Evolutionary conservation across 2,113 vertebrate species (phyloP).

Genomic region (Formicarius rufipectus): DNA sequence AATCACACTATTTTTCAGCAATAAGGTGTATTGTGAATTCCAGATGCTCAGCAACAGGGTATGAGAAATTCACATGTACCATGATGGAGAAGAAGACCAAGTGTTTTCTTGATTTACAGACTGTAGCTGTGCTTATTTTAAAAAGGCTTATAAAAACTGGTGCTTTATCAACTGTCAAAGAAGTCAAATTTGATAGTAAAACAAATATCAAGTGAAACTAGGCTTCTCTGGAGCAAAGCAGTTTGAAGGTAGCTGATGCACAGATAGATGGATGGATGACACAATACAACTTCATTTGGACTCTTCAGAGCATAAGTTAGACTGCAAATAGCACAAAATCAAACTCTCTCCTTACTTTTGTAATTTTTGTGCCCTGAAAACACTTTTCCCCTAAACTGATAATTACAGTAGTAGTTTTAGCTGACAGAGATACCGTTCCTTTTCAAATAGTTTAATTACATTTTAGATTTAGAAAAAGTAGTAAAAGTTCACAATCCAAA

Average conservation of each 20-base stretch:
- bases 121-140: background rate
- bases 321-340: background rate
- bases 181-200: background rate
- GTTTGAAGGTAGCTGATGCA: background rate
- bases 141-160: background rate
- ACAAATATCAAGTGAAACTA: background rate
- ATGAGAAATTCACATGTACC: background rate
- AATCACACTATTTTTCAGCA: background rate
- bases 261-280: background rate
- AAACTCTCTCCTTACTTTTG: background rate
- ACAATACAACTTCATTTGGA: background rate
- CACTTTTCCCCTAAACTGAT: background rate
- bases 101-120: background rate
- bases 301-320: background rate
- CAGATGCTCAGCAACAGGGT: background rate
- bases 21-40: background rate
- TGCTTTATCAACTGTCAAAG: background rate
- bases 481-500: background rate
- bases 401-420: background rate
- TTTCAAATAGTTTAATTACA: background rate
- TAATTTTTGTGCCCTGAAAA: background rate
- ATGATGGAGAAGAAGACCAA: background rate
- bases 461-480: background rate
- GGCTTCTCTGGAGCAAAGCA: background rate
- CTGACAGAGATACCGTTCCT: background rate